phyloP scores from a whole-genome alignment of 2,113 vertebrate species.

The Tragelaphus scriptus region DNA sequence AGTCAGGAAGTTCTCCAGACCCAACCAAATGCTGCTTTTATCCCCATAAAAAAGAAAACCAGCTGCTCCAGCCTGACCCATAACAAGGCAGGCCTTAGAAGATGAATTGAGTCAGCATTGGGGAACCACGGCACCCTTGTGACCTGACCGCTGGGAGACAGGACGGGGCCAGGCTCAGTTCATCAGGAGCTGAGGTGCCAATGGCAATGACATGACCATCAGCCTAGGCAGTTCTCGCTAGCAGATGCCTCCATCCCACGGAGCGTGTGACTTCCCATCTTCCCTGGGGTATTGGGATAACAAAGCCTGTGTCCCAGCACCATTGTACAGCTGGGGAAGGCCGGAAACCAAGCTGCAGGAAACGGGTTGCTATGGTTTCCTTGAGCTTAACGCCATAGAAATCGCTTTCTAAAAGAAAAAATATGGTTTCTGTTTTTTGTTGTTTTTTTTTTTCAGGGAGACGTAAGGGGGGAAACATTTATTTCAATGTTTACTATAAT shows the following conservation, averaged over 20 bases:
- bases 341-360: conserved; percentile 67
- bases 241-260: conserved; percentile 40
- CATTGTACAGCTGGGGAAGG: conserved; percentile 56
- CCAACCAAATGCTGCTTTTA: conserved; percentile 15
- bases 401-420: conserved; percentile 32
- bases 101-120: neutral
- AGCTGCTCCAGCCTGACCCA: conserved; percentile 14
- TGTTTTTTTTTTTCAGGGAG: neutral
- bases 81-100: neutral
- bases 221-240: neutral
- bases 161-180: neutral
- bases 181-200: neutral
- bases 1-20: conserved; percentile 45
- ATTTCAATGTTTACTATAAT: neutral
- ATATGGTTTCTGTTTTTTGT: neutral
- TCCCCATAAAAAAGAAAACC: neutral
- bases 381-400: conserved; percentile 46
- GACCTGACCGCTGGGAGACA: neutral
- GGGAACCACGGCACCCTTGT: neutral
- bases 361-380: conserved; percentile 70
- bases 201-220: neutral
- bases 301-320: conserved; percentile 61
- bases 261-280: neutral
- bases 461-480: neutral
- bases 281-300: conserved; percentile 51